Evolutionary conservation across 2,888 invertebrate species (phyloP).

Genomic region (Thera obeliscata): DNA sequence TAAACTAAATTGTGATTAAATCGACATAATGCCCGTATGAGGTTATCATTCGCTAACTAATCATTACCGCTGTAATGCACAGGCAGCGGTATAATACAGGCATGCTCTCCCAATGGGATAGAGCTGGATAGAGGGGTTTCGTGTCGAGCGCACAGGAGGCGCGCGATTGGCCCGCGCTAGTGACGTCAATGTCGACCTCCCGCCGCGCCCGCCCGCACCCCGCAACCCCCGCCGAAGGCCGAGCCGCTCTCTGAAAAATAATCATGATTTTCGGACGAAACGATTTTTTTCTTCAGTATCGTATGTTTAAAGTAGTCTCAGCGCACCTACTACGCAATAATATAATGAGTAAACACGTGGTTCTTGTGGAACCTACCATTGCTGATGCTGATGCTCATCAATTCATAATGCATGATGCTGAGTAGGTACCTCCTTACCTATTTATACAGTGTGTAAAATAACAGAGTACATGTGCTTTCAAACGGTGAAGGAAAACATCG

Average conservation of each 20-base stretch:
- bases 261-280: slow-evolving; percentile 75
- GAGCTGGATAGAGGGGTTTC: slow-evolving; percentile 55
- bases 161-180: slow-evolving; percentile 71
- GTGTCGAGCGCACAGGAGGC: slow-evolving; percentile 58
- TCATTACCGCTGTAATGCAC: slow-evolving; percentile 53
- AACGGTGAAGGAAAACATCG: no score
- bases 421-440: not conserved
- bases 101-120: slow-evolving; percentile 61
- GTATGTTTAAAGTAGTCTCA: slow-evolving; percentile 4
- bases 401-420: not conserved
- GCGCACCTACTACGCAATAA: not conserved
- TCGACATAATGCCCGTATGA: slow-evolving; percentile 30
- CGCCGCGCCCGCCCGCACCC: slow-evolving; percentile 56
- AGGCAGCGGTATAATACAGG: slow-evolving; percentile 48
- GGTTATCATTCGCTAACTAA: slow-evolving; percentile 47
- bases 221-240: slow-evolving; percentile 68
- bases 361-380: not conserved
- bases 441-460: no score
- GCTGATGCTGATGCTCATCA: slow-evolving; percentile 1
- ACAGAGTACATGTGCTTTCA: no score
- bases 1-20: slow-evolving; percentile 29
- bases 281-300: slow-evolving; percentile 48
- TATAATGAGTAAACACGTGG: not conserved
- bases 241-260: slow-evolving; percentile 75
- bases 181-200: slow-evolving; percentile 83